Evolutionary conservation across 2,113 vertebrate genomes (phyloP), one percentile per base, ranked within the genome.

Genomic region (Neopipo cinnamomea): DNA sequence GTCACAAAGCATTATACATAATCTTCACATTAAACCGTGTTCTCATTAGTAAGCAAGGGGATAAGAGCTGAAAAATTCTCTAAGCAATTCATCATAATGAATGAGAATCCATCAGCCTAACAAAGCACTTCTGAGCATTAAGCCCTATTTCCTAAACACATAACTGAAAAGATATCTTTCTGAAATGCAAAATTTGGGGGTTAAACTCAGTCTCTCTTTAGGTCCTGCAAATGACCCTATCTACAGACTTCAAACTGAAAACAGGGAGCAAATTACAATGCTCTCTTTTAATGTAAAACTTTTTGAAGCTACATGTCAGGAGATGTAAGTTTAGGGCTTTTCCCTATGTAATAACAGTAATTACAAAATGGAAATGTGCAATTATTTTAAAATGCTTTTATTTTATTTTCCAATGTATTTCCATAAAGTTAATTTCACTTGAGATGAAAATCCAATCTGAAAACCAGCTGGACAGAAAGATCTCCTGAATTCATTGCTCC

Each of bases 31-130:
- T 53, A 85, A 94, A 91, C 14, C 11, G 2, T 81, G 71, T 91
- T n/a, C 80, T 93, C 77, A 75, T 85, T 88, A 84, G 66, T 53
- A 85, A 88, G 70, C 74, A 79, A 53, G 62, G 31, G 42, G 47
- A 67, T 59, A 63, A 71, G 20, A 91, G 52, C 66, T 82, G 83
- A 91, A 92, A 52, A 80, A 89, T 41, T 71, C 56, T 91, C 74
- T 67, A 62, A 78, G 85, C 73, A 71, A 84, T 78, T 91, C 68
- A 77, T 65, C 63, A 80, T 41, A 76, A 89, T 37, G 55, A 87
- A 89, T 81, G 77, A 94, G 85, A 89, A 91, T 62, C 59, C 73
- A 89, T 81, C 73, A 31, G 49, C 46, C 68, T 89, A 91, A 93
- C 59, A 89, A 89, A 80, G 68, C 33, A 47, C 65, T 77, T 77